Conservation (phyloP, 2,113 vertebrate species). For the Brevimyrus niger region DNA sequence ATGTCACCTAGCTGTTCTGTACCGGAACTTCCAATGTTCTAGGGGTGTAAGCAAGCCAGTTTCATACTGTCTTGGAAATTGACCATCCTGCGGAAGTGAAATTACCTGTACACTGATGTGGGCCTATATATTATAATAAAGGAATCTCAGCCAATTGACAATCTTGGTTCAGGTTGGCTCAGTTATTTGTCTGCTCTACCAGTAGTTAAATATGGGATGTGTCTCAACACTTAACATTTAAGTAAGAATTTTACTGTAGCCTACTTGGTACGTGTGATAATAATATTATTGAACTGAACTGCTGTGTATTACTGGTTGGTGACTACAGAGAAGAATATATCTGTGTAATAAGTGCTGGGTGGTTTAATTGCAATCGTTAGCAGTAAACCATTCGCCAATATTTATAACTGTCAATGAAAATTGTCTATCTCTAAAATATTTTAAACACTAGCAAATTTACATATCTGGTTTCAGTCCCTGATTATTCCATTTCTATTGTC, state of each 20-base stretch:
- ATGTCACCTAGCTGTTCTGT: not conserved
- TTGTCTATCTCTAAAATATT: not conserved
- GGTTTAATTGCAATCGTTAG: not conserved
- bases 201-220: not conserved
- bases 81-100: not conserved
- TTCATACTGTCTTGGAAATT: not conserved
- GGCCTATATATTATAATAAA: not conserved
- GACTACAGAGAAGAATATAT: not conserved
- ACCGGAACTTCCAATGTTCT: not conserved
- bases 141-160: not conserved
- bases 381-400: not conserved
- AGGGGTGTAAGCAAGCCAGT: not conserved
- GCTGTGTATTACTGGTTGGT: not conserved
- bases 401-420: not conserved
- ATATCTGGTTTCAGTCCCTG: not conserved
- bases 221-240: not conserved
- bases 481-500: not conserved
- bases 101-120: not conserved
- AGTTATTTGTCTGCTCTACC: not conserved
- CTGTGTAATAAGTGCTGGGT: not conserved
- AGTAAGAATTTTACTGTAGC: not conserved
- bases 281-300: not conserved
- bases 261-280: not conserved
- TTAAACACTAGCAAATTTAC: not conserved
- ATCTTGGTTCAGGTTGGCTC: not conserved